Percentiles rank a stretch among this genome's conserved stretches.
These are phyloP conservation scores for Lepidothrix coronata DNA, from an alignment of 2,113 vertebrate species.

Conservation along the genomic window DNA sequence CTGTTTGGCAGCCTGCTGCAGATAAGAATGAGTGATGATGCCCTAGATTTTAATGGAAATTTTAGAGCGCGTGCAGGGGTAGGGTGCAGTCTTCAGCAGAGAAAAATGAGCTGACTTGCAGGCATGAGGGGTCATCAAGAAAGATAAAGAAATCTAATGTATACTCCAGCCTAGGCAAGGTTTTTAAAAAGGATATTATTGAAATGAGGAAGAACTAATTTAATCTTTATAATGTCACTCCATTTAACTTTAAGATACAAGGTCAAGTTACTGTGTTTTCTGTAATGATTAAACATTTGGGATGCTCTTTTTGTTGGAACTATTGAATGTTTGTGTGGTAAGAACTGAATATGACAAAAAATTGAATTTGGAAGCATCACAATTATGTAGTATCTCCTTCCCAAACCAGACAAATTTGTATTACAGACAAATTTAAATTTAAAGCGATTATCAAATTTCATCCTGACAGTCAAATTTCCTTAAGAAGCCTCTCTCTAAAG, in stretches of 20 bases:
- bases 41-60: conserved; percentile 83
- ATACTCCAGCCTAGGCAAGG: conserved; percentile 56
- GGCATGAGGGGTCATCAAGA: conserved; percentile 76
- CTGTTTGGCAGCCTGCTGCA: conserved; percentile 72
- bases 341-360: conserved; percentile 12
- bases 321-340: conserved; percentile 27
- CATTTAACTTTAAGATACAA: conserved; percentile 72
- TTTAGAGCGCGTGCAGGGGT: conserved; percentile 64
- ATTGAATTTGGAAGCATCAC: not conserved
- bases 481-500: conserved; percentile 33
- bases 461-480: conserved; percentile 7
- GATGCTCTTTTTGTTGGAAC: conserved; percentile 43
- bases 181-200: conserved; percentile 75
- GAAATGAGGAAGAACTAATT: conserved; percentile 75
- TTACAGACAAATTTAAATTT: conserved; percentile 9
- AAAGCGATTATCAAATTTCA: not conserved
- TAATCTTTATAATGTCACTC: conserved; percentile 75
- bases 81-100: conserved; percentile 77
- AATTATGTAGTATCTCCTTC: conserved; percentile 2
- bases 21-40: conserved; percentile 83
- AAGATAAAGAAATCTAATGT: conserved; percentile 78
- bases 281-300: conserved; percentile 65
- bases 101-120: conserved; percentile 81
- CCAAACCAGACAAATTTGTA: not conserved
- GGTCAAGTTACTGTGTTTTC: conserved; percentile 70